Percentiles rank a stretch among this genome's conserved stretches.
phyloP scores from a whole-genome alignment of 2,888 invertebrate species.

The Deilephila porcellus region DNA sequence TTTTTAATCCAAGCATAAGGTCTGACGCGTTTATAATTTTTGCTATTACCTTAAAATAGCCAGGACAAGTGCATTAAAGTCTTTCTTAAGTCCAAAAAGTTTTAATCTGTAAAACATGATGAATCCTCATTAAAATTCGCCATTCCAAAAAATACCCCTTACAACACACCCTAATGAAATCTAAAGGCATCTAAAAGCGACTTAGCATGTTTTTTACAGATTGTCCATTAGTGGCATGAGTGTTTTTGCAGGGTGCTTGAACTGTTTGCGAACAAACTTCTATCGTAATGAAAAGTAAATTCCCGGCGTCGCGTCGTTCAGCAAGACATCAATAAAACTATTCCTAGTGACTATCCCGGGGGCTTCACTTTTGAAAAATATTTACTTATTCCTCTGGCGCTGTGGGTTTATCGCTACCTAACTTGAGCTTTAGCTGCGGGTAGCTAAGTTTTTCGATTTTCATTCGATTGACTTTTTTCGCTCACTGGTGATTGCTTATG shows the following conservation, averaged over 20 bases:
- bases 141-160: not conserved
- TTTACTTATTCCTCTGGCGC: slow-evolving; percentile 62
- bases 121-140: no score
- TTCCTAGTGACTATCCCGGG: slow-evolving; percentile 59
- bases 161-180: not conserved
- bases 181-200: slow-evolving; percentile 1
- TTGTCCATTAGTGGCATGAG: slow-evolving; percentile 17
- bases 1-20: no score
- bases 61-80: no score
- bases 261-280: slow-evolving; percentile 76
- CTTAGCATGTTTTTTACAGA: slow-evolving; percentile 25
- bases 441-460: slow-evolving; percentile 47
- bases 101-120: no score
- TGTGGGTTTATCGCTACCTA: slow-evolving; percentile 48
- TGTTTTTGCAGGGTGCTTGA: slow-evolving; percentile 50
- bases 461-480: slow-evolving; percentile 43
- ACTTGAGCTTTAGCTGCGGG: slow-evolving; percentile 42
- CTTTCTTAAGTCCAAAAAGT: no score
- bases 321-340: slow-evolving; percentile 77
- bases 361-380: slow-evolving; percentile 65
- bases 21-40: no score
- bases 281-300: slow-evolving; percentile 81
- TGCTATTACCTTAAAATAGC: no score
- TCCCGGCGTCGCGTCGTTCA: slow-evolving; percentile 56
- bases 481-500: not conserved